Evolutionary conservation across 1,140 invertebrate genomes (phyloP), one percentile per base, ranked within the genome.

Genomic region (Drosophila guanche): DNA sequence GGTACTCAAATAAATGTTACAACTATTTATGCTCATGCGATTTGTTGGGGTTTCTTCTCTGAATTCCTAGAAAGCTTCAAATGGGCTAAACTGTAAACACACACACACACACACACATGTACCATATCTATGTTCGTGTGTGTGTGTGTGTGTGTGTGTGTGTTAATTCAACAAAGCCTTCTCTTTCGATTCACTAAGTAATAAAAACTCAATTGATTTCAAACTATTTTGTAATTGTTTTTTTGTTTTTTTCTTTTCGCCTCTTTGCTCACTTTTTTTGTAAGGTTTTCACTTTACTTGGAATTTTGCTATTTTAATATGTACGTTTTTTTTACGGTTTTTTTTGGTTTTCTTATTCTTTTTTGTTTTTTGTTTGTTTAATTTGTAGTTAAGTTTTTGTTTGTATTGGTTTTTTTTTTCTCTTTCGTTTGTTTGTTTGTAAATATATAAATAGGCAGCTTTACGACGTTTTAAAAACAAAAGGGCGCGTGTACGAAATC

Each of bases 401-500:
- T 27, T 27, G 20, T 45, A 27, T 67, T 48, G 46, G 50, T 41
- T 50, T 40, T 52, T 53, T 57, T 33, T n/a, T 69, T 51, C 45
- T 62, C 29, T 71, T 58, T 52, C 54, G 50, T 55, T 62, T 63
- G 59, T 67, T 53, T 74, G 40, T 52, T 78, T 75, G 69, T 84
- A 83, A 83, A 74, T 81, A 74, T 81, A 69, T 77, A 81, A 81
- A 78, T 78, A 74, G 79, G 79, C 79, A 81, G 79, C 79, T 55
- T 83, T 79, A 69, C 59, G 63, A 67, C 48, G 73, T 68, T 59
- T 75, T 62, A 45, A 56, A 68, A 71, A 84, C 71, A 59, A 73
- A 65, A 76, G 63, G 68, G 79, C 69, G 79, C 63, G 53, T 79
- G 42, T 84, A 62, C 59, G 58, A 79, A 70, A 79, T 69, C 40